These are phyloP conservation scores for Motacilla tschutschensis DNA, from an alignment of 2,113 vertebrate species.

Conservation along the genomic window DNA sequence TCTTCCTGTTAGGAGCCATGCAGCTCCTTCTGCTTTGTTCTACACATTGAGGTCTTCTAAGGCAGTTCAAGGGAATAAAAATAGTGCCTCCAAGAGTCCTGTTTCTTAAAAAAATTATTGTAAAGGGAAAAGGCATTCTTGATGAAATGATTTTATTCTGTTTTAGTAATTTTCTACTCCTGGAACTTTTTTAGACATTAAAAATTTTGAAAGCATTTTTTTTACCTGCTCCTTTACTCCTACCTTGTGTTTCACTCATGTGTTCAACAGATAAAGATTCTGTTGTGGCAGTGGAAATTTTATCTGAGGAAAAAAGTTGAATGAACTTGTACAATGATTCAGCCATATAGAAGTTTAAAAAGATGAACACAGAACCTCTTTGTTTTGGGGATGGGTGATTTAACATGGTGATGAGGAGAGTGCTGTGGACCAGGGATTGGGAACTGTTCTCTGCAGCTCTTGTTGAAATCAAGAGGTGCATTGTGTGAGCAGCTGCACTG, in stretches of 20 bases:
- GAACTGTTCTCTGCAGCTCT: not conserved
- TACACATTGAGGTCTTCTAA: not conserved
- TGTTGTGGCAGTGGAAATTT: not conserved
- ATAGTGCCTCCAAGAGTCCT: not conserved
- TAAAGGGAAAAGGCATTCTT: not conserved
- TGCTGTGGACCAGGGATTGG: not conserved
- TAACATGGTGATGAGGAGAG: not conserved
- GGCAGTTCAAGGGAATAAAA: not conserved
- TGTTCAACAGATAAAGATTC: not conserved
- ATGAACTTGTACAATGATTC: not conserved
- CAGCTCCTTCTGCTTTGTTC: constrained; percentile 10
- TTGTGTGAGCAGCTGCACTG: not conserved
- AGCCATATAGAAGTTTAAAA: not conserved
- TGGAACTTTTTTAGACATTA: not conserved
- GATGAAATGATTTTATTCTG: not conserved
- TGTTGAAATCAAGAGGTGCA: not conserved
- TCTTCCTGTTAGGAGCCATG: constrained; percentile 9
- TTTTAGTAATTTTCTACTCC: not conserved
- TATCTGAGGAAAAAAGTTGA: not conserved
- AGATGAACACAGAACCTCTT: not conserved
- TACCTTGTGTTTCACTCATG: not conserved
- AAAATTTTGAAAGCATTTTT: not conserved
- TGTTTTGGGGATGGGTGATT: not conserved
- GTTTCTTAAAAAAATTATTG: not conserved
- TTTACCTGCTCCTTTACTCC: not conserved